Evolutionary conservation across 2,888 invertebrate species (phyloP), one percentile per base, ranked within the genome.

Genomic region (Ligdia adustata): DNA sequence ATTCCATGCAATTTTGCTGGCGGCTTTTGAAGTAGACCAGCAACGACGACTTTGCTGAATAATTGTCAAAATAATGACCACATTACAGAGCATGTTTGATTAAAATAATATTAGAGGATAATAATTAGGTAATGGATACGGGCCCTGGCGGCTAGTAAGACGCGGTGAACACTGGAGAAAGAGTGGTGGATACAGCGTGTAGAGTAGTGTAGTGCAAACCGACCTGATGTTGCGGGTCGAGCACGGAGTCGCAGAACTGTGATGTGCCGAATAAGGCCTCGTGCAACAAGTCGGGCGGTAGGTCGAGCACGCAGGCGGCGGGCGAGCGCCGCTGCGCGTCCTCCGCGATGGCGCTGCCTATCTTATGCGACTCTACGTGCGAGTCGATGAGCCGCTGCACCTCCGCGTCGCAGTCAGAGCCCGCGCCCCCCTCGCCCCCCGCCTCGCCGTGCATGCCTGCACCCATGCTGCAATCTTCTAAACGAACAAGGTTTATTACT

Each of bases 271-370:
- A n/a, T n/a, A n/a, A n/a, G 0, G 68, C 73, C 6, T 85, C 86
- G 29, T 80, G 81, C 20, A 85, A 55, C 27, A 80, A 42, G 3
- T 82, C 82, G 1, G 33, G 4, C 9, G 50, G 33, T 29, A 40
- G 32, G 14, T 41, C 41, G 3, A 45, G 26, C 9, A 43, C 15
- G 37, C 26, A 11, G n/a, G 12, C 13, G 0, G 66, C 47, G 0
- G 84, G 69, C 4, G 78, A 58, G 1, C 79, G 60, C 1, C 76
- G 62, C 60, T 95, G 72, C 33, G 93, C 95, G 75, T 95, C 95
- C 60, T 96, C 95, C 0, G 95, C 96, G 66, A 97, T 96, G 76
- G 95, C 94, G 42, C 94, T 91, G 4, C 97, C 96, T 57, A 97
- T 96, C 89, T 96, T 95, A 72, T 95, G 95, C 28, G 95, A 95